Base-by-base conservation (phyloP, 92 coral and sea anemone species). In the Siderastrea siderea region DNA sequence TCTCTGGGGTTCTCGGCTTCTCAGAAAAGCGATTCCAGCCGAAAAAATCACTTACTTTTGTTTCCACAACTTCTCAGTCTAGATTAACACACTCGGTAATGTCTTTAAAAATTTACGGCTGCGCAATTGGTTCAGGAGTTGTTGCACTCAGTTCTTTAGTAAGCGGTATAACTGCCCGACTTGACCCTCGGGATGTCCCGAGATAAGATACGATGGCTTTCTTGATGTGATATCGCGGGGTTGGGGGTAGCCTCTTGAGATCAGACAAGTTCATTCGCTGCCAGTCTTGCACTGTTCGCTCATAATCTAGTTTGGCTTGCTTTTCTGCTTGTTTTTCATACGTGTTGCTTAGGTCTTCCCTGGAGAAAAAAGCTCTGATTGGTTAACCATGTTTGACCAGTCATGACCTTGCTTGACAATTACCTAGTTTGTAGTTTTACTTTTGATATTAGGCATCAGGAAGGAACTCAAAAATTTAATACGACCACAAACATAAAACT, bases 211-310 rank as follows among this genome's bases (percentile, higher is more conserved):
- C 89, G 68, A 97, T 97, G 8, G 99, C 93, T 68, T 93, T 92
- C 90, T 93, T 95, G 45, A 94, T 93, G 92, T 95, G 99, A 54
- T 92, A 89, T 46, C 99, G 92, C n/a, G 97, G 91, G 53, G 90
- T 94, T 4, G 95, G 92, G 14, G 99, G 99, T 10, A 97, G 93
- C 47, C 89, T 93, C 68, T 92, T 95, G 48, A 97, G 85, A 80
- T 97, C 99, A 9, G 88, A 88, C 9, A 97, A 77, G 83, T 95
- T 95, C 99, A 97, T 97, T 79, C 98, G 92, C 58, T 95, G 90
- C 99, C 99, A 97, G 87, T 95, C 99, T 59, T 93, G 91, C 72
- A 93, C 83, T 45, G 99, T 95, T 72, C 98, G 85, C 47, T 97
- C 93, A 81, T 95, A 95, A 72, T 97, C 99, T 9, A 82, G 84